Percentiles rank a stretch among this genome's conserved stretches.
These are phyloP conservation scores for Lepidurus couesii DNA, from an alignment of 1,140 invertebrate genomes.

Conservation along the genomic window DNA sequence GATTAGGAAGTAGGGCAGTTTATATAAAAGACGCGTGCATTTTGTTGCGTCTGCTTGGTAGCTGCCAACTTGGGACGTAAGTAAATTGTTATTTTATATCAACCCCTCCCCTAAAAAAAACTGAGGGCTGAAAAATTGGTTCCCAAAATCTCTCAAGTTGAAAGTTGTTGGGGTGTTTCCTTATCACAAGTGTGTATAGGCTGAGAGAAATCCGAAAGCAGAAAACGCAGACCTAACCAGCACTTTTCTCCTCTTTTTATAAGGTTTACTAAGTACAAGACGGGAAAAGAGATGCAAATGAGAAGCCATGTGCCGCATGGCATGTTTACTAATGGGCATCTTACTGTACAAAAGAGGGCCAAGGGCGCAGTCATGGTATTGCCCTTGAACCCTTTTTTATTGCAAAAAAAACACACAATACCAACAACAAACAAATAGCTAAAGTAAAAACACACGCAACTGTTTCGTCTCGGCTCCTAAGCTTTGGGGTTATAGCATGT, in stretches of 20 bases:
- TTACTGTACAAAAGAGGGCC: conserved; percentile 4
- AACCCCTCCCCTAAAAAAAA: too few species aligned
- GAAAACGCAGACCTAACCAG: too few species aligned
- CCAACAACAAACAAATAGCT: neutral
- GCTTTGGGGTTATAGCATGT: too few species aligned
- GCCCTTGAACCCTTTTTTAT: conserved; percentile 8
- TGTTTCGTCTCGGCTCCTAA: neutral
- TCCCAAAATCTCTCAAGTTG: too few species aligned
- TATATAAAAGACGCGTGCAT: neutral
- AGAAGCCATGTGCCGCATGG: conserved; percentile 13
- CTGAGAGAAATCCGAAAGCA: too few species aligned
- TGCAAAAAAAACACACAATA: neutral
- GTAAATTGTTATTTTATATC: too few species aligned
- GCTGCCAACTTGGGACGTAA: neutral
- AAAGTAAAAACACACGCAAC: neutral
- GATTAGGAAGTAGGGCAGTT: conserved; percentile 14
- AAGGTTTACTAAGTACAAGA: neutral
- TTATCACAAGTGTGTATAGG: too few species aligned
- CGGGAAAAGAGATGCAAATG: neutral
- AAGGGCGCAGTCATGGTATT: neutral
- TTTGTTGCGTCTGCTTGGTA: neutral
- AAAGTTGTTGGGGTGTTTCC: too few species aligned
- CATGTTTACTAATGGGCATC: conserved; percentile 12
- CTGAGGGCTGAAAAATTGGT: too few species aligned
- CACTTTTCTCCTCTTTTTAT: neutral